A percentile compares a stretch with the other conserved stretches of the same genome.
Evolutionary conservation across 2,888 invertebrate species (phyloP).

Genomic region (Pristionchus maxplancki): DNA sequence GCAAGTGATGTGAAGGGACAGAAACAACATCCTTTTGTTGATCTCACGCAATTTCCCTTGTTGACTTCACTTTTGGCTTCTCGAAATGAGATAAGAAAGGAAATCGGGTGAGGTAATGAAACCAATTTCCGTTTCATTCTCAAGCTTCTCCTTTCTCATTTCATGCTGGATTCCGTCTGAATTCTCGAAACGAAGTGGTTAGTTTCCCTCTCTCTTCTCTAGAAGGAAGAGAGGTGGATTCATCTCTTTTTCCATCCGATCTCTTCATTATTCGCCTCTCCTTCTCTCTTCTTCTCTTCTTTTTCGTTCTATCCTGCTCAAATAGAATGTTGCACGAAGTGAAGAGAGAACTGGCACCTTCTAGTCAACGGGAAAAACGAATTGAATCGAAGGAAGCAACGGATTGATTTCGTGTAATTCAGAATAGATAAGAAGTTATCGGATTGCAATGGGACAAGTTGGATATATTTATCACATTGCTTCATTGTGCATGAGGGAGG

Average conservation of each 20-base stretch:
- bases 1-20: background rate
- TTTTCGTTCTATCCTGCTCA: slow-evolving; percentile 37
- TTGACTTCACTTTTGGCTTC: slow-evolving; percentile 8
- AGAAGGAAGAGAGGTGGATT: slow-evolving; percentile 41
- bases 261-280: slow-evolving; percentile 42
- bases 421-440: background rate
- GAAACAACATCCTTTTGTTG: slow-evolving; percentile 5
- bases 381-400: background rate
- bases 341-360: slow-evolving; percentile 38
- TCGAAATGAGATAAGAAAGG: slow-evolving; percentile 16
- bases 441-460: background rate
- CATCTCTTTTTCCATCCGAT: slow-evolving; percentile 27
- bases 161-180: background rate
- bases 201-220: background rate
- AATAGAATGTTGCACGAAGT: slow-evolving; percentile 43
- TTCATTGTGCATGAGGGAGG: no score
- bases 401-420: background rate
- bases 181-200: slow-evolving; percentile 21
- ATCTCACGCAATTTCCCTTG: slow-evolving; percentile 18
- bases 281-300: slow-evolving; percentile 34
- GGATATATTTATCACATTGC: no score
- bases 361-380: background rate
- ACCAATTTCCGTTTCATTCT: slow-evolving; percentile 33
- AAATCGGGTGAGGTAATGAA: slow-evolving; percentile 3
- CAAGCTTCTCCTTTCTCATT: background rate